phyloP scores from a whole-genome alignment of 2,113 vertebrate species.

The Cariama cristata region DNA sequence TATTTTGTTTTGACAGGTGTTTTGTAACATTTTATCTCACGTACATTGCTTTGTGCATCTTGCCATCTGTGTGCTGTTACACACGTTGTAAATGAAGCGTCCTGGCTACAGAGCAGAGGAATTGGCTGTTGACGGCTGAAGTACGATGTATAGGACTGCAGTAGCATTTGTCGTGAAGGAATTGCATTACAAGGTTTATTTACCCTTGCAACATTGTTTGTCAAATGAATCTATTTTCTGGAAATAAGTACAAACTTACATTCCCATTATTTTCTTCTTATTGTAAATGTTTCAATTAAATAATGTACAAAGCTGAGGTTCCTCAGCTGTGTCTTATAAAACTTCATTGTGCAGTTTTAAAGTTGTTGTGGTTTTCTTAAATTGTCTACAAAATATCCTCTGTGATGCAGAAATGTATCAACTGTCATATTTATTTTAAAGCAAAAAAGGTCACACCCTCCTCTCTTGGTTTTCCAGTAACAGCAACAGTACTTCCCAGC shows the following conservation, averaged over 20 bases:
- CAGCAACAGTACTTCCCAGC: not conserved
- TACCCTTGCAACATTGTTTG: slow-evolving; percentile 30
- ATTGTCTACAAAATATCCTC: not conserved
- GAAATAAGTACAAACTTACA: slow-evolving; percentile 71
- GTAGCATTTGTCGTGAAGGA: slow-evolving; percentile 66
- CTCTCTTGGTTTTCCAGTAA: not conserved
- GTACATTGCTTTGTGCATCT: not conserved
- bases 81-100: slow-evolving; percentile 10
- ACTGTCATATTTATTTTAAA: not conserved
- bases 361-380: not conserved
- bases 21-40: slow-evolving; percentile 42
- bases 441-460: not conserved
- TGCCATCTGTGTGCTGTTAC: not conserved
- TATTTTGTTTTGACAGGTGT: slow-evolving; percentile 55
- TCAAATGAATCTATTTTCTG: slow-evolving; percentile 69
- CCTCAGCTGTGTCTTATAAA: slow-evolving; percentile 42
- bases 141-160: slow-evolving; percentile 16
- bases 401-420: not conserved
- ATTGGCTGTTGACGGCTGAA: slow-evolving; percentile 51
- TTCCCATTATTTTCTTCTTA: slow-evolving; percentile 70
- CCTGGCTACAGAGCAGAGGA: slow-evolving; percentile 33
- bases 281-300: slow-evolving; percentile 73
- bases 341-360: slow-evolving; percentile 32
- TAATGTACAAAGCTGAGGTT: slow-evolving; percentile 66
- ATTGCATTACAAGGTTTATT: slow-evolving; percentile 60